Percentiles rank a stretch among this genome's conserved stretches.
These are phyloP conservation scores for Apaloderma vittatum DNA, from an alignment of 2,113 vertebrate genomes.

Conservation along the genomic window DNA sequence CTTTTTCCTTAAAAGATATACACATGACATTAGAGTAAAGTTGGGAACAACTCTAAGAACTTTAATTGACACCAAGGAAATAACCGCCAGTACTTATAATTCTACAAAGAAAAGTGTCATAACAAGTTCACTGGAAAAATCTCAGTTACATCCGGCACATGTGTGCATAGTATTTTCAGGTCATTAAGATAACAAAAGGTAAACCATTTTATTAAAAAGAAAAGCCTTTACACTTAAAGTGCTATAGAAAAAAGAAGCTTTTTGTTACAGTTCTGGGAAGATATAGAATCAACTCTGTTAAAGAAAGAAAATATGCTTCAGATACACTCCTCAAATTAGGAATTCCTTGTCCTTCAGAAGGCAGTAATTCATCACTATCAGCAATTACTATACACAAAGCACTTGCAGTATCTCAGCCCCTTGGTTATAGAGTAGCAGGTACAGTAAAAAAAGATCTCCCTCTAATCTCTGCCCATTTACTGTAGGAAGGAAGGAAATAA, in stretches of 20 bases:
- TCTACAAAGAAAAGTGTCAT: conserved; percentile 14
- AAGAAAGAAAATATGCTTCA: background rate
- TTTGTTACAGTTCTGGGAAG: background rate
- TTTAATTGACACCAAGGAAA: background rate
- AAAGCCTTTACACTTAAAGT: background rate
- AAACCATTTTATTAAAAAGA: background rate
- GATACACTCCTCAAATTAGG: background rate
- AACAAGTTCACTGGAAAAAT: background rate
- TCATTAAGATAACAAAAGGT: background rate
- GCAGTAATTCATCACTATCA: background rate
- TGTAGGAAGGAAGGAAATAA: background rate
- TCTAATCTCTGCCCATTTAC: background rate
- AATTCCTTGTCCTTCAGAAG: background rate
- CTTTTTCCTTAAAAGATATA: conserved; percentile 31
- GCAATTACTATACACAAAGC: background rate
- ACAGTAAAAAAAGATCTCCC: background rate
- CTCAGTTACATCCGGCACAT: background rate
- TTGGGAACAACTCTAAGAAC: conserved; percentile 2
- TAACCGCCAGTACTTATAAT: conserved; percentile 30
- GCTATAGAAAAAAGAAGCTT: background rate
- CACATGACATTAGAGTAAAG: conserved; percentile 1
- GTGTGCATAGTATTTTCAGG: background rate
- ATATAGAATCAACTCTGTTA: background rate
- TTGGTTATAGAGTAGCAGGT: background rate
- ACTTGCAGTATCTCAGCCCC: background rate